Evolutionary conservation across 2,113 vertebrate genomes (phyloP), one percentile per base, ranked within the genome.

Genomic region (Cavia aperea): DNA sequence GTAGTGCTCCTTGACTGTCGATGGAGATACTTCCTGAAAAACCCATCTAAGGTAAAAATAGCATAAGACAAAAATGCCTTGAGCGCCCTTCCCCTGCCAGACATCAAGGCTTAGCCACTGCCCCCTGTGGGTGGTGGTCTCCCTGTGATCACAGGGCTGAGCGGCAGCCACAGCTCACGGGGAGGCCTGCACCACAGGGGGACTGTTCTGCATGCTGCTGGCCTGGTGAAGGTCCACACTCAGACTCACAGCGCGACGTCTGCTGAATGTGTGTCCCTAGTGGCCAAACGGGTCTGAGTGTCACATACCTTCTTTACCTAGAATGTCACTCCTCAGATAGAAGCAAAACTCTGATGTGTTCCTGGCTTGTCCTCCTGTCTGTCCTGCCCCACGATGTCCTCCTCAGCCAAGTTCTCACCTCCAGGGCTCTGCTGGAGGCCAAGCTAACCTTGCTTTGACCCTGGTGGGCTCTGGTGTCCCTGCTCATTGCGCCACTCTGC

Each of bases 401-500:
- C 33, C 10, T 19, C 4, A 4, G 51, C 1, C 4, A 46, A 36
- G 39, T 29, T 60, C 12, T 49, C 19, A 16, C 33, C 16, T 62
- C 13, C 39, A 7, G 0, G 29, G 46, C 60, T 66, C n/a, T 70
- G 4, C 1, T 13, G 21, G n/a, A 58, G 56, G 43, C 11, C 29
- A 1, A 26, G 43, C 24, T 43, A 36, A n/a, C 10, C 46, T 65
- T 19, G 49, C 70, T 29, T 58, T 15, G 54, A 39, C 58, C 43
- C 19, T 10, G 46, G 60, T 16, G 36, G 79, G 29, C 9, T 18
- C 4, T 1, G 33, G n/a, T 12, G 12, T 33, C 39, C 21, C 31
- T 0, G 0, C 5, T 7, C 7, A 0, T 8, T 21, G 14, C 11
- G 39, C 51, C 24, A 1, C 21, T 9, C 4, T 46, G 73, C 29